Conservation (phyloP, 2,113 vertebrate genomes). For the Brachyhypopomus gauderio region DNA sequence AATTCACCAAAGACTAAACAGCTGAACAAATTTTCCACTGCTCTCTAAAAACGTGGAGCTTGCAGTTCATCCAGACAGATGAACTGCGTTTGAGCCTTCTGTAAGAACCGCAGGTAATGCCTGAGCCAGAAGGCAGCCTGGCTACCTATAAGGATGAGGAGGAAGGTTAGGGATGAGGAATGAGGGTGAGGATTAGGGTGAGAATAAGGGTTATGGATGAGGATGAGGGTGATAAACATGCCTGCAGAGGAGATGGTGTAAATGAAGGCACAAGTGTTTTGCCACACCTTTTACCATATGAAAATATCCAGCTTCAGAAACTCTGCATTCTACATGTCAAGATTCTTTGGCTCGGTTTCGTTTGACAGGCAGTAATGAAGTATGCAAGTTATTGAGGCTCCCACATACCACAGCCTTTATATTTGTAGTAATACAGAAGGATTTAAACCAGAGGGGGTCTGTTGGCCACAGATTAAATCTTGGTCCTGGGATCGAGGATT, state of each 20-base stretch:
- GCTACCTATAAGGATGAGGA: too few species aligned
- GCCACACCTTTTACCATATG: not conserved
- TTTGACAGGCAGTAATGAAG: not conserved
- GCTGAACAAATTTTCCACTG: conserved; percentile 35
- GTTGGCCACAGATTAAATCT: conserved; percentile 1
- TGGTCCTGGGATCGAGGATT: not conserved
- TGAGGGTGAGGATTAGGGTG: too few species aligned
- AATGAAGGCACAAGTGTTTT: too few species aligned
- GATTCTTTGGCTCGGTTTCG: too few species aligned
- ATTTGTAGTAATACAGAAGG: conserved; percentile 12
- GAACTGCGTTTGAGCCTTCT: conserved; percentile 46
- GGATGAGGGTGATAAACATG: too few species aligned
- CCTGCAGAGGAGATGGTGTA: too few species aligned
- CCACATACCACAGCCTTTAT: not conserved
- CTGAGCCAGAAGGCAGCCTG: too few species aligned
- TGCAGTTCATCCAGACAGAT: conserved; percentile 33
- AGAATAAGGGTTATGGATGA: too few species aligned
- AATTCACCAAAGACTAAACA: conserved; percentile 34
- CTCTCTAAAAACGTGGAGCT: conserved; percentile 38
- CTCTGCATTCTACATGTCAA: not conserved
- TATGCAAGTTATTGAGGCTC: not conserved
- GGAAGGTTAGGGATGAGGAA: too few species aligned
- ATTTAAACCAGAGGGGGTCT: not conserved
- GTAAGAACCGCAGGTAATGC: conserved; percentile 21
- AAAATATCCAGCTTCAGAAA: not conserved